Conservation (phyloP, 2,113 vertebrate species). For the Glaucidium brasilianum region DNA sequence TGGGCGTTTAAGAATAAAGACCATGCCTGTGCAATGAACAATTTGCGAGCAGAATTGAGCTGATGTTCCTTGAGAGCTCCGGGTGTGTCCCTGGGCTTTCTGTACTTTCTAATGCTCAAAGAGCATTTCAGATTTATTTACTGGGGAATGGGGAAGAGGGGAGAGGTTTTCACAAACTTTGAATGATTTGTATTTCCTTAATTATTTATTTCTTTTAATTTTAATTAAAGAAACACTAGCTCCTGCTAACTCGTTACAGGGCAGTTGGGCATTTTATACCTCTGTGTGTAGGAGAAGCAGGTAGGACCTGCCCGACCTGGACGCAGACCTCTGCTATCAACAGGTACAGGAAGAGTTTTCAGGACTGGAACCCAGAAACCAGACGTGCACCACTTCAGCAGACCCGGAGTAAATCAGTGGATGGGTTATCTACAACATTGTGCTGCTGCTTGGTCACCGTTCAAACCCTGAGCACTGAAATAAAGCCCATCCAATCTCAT, state of each 20-base stretch:
- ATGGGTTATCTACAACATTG: neutral
- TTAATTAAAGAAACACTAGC: neutral
- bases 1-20: neutral
- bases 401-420: neutral
- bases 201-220: neutral
- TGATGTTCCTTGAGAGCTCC: neutral
- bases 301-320: neutral
- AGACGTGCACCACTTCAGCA: neutral
- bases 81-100: neutral
- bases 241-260: too few relatives aligned
- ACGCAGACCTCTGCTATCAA: neutral
- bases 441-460: neutral
- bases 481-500: rapidly evolving
- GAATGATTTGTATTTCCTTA: neutral
- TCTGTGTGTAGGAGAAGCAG: neutral
- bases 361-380: neutral
- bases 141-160: neutral
- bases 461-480: neutral
- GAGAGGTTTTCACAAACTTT: neutral
- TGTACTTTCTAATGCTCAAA: neutral
- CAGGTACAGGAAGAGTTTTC: neutral
- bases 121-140: neutral
- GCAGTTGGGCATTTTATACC: neutral
- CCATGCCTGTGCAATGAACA: too few relatives aligned
- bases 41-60: neutral